A percentile compares a stretch with the other conserved stretches of the same genome.
phyloP scores from a whole-genome alignment of 2,113 vertebrate genomes.

The Gracilinanus agilis region DNA sequence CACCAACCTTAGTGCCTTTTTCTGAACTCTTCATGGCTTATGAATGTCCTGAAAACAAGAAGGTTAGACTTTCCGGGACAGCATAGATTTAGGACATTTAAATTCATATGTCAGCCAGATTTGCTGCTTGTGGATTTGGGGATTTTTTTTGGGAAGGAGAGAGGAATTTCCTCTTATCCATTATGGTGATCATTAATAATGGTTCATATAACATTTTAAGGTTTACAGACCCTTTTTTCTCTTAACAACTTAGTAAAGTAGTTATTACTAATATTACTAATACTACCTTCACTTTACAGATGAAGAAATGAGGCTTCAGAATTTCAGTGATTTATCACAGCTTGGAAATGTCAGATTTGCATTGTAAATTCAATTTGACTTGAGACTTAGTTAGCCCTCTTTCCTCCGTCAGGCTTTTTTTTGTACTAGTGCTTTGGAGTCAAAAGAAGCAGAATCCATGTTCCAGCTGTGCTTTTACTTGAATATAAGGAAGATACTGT shows the following conservation, averaged over 20 bases:
- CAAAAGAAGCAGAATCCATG: background rate
- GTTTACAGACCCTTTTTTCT: background rate
- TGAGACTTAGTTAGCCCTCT: background rate
- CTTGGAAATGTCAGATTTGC: background rate
- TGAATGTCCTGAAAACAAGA: background rate
- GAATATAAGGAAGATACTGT: background rate
- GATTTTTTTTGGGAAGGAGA: background rate
- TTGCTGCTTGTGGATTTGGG: background rate
- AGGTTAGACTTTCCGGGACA: background rate
- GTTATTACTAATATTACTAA: background rate
- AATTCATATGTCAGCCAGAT: background rate
- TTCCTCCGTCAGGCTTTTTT: background rate
- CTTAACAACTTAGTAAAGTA: background rate
- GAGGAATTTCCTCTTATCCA: background rate
- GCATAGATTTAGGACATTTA: no score
- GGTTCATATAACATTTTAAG: background rate
- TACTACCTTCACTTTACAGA: no score
- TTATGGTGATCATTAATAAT: background rate
- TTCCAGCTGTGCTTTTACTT: background rate
- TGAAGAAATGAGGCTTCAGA: background rate
- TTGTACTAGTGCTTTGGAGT: background rate
- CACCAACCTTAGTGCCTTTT: background rate
- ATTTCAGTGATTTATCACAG: background rate
- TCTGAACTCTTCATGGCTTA: background rate
- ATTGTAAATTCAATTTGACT: background rate